Conservation (phyloP, 2,888 invertebrate genomes). For the Acronicta psi region DNA sequence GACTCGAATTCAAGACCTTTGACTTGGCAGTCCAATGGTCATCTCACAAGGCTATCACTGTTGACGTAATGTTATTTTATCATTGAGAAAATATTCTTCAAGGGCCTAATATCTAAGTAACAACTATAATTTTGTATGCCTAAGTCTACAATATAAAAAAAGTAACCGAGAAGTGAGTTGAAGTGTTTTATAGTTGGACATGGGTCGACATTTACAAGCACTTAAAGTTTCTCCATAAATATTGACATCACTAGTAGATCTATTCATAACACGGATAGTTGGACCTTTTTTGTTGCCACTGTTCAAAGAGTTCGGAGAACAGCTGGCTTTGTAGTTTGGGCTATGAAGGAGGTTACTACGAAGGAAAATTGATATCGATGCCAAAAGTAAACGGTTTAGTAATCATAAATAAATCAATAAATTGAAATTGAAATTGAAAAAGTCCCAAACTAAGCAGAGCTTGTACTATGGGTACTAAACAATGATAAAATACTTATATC, state of each 20-base stretch:
- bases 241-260: slow-evolving; percentile 66
- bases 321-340: slow-evolving; percentile 17
- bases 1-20: no score
- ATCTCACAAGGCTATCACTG: no score
- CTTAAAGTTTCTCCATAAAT: slow-evolving; percentile 73
- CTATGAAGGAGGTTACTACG: not conserved
- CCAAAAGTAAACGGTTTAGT: no score
- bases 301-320: slow-evolving; percentile 29
- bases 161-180: slow-evolving; percentile 24
- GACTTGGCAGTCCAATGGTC: no score
- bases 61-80: not conserved
- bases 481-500: no score
- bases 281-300: slow-evolving; percentile 67
- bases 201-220: slow-evolving; percentile 56
- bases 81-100: not conserved
- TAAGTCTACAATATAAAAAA: slow-evolving; percentile 19
- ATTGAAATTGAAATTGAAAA: no score
- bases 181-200: slow-evolving; percentile 42
- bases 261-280: slow-evolving; percentile 70
- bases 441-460: no score
- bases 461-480: no score
- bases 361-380: no score
- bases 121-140: slow-evolving; percentile 1
- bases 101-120: not conserved
- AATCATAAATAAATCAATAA: no score